Percentiles rank a stretch among this genome's conserved stretches.
Evolutionary conservation across 2,113 vertebrate species (phyloP).

Genomic region (Scophthalmus maximus): DNA sequence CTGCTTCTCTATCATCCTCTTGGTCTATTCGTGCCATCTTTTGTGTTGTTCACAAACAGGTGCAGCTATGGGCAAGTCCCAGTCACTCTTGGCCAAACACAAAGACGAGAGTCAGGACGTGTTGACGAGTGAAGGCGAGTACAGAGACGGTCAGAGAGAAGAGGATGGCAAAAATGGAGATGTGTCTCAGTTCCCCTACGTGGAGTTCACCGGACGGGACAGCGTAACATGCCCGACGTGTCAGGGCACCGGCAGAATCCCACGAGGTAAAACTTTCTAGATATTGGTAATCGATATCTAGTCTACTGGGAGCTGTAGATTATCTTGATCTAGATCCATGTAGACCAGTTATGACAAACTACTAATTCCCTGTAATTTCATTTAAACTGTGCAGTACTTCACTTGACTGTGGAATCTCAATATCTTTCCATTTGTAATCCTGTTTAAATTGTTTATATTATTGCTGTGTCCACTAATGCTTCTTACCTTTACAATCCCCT

Average conservation of each 20-base stretch:
- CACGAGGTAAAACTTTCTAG: conserved; percentile 86
- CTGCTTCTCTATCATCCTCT: neutral
- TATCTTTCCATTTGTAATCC: no score
- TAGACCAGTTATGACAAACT: no score
- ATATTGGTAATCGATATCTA: neutral
- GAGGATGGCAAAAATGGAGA: conserved; percentile 89
- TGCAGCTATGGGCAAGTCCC: conserved; percentile 91
- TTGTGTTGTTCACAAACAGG: conserved; percentile 43
- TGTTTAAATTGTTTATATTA: no score
- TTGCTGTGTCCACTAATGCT: no score
- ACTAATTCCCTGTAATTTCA: no score
- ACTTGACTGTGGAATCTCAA: no score
- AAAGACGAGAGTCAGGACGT: conserved; percentile 85
- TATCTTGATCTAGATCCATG: no score
- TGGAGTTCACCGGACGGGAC: conserved; percentile 97
- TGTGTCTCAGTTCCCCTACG: conserved; percentile 97
- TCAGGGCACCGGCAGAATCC: conserved; percentile 97
- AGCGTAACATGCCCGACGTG: conserved; percentile 97
- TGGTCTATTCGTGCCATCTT: neutral
- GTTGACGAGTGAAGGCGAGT: conserved; percentile 81
- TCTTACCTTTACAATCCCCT: no score
- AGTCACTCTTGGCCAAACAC: conserved; percentile 88
- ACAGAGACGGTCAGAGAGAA: conserved; percentile 78
- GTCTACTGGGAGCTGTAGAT: neutral
- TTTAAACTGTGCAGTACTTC: no score